These are phyloP conservation scores for Tetramorium parvispinum DNA, from an alignment of 1,140 invertebrate genomes.

Conservation along the genomic window DNA sequence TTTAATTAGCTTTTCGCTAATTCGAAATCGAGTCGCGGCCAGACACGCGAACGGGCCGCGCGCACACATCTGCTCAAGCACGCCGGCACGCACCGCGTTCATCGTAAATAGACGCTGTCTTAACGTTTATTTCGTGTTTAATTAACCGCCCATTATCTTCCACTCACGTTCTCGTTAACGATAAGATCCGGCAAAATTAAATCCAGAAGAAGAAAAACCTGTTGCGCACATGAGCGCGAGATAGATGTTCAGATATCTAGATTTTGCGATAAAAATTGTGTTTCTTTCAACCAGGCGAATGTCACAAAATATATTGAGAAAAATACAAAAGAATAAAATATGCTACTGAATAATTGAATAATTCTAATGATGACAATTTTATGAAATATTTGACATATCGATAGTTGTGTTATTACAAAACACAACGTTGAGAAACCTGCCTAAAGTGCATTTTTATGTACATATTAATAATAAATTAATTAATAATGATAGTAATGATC, in stretches of 20 bases:
- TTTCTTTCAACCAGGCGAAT: background rate
- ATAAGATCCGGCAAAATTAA: slow-evolving; percentile 49
- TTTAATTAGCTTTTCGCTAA: slow-evolving; percentile 70
- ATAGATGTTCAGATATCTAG: background rate
- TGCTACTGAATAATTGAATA: background rate
- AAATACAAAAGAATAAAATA: background rate
- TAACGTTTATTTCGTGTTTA: slow-evolving; percentile 79
- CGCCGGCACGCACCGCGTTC: slow-evolving; percentile 31
- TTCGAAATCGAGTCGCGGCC: slow-evolving; percentile 51
- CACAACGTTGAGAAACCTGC: background rate
- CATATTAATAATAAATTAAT: background rate
- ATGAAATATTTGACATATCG: background rate
- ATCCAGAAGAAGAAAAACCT: slow-evolving; percentile 19
- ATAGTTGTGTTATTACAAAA: background rate
- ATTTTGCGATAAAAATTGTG: background rate
- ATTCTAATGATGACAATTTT: background rate
- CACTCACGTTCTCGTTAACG: slow-evolving; percentile 60
- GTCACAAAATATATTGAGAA: background rate
- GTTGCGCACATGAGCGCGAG: background rate
- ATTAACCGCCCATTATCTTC: slow-evolving; percentile 75
- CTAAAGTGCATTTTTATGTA: background rate
- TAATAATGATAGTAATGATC: background rate
- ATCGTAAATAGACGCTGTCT: slow-evolving; percentile 57
- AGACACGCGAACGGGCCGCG: slow-evolving; percentile 59
- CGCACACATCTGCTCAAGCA: slow-evolving; percentile 42